A percentile compares a stretch with the other conserved stretches of the same genome.
phyloP scores from a whole-genome alignment of 2,888 invertebrate species.

The Microctonus hyperodae region DNA sequence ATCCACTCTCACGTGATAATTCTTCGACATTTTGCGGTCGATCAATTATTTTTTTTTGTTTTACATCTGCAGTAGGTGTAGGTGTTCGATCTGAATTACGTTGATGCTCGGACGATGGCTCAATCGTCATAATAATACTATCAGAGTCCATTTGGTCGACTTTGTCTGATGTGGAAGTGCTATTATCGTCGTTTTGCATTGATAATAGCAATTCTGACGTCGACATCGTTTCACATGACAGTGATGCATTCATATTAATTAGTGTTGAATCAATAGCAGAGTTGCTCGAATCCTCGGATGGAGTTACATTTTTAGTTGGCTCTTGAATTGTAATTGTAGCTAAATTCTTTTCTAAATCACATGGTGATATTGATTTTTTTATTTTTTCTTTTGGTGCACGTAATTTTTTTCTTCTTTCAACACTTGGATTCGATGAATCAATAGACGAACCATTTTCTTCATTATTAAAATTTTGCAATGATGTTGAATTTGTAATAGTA shows the following conservation, averaged over 20 bases:
- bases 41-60: slow-evolving; percentile 33
- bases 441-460: slow-evolving; percentile 31
- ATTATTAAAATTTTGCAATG: neutral
- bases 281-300: slow-evolving; percentile 12
- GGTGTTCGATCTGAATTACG: slow-evolving; percentile 10
- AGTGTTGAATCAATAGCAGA: slow-evolving; percentile 6
- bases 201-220: slow-evolving; percentile 5
- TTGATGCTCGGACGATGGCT: neutral
- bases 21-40: slow-evolving; percentile 35
- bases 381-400: neutral
- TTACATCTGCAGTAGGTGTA: slow-evolving; percentile 2
- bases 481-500: neutral
- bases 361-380: slow-evolving; percentile 20
- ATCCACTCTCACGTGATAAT: slow-evolving; percentile 51
- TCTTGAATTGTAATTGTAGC: slow-evolving; percentile 26
- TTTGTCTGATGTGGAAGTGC: slow-evolving; percentile 49
- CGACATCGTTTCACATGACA: neutral
- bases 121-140: slow-evolving; percentile 9
- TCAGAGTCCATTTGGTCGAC: slow-evolving; percentile 47
- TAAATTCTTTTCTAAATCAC: slow-evolving; percentile 17
- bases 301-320: neutral
- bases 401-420: slow-evolving; percentile 27
- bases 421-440: slow-evolving; percentile 12
- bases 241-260: neutral
- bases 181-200: slow-evolving; percentile 49